phyloP scores from a whole-genome alignment of 2,113 vertebrate genomes.

The Peucedramus taeniatus region DNA sequence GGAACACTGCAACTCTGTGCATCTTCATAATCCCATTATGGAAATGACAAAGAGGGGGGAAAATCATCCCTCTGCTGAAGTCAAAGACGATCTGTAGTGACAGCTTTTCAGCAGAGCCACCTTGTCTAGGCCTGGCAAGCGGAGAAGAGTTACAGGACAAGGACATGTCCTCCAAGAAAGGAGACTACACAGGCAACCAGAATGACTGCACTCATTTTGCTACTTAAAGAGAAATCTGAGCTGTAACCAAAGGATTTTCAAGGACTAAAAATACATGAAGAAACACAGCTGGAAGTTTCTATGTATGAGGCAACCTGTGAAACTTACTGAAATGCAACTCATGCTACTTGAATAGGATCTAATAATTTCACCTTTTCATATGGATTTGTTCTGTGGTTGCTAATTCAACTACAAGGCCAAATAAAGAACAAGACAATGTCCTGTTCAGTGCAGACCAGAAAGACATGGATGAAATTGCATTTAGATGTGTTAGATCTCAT shows the following conservation, averaged over 20 bases:
- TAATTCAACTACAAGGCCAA: background rate
- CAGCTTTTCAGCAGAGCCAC: conserved; percentile 20
- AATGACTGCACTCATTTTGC: background rate
- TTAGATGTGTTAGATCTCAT: background rate
- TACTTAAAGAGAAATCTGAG: conserved; percentile 21
- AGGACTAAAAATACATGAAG: background rate
- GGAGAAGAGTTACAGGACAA: background rate
- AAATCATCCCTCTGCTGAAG: background rate
- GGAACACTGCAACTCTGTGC: background rate
- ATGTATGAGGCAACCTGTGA: background rate
- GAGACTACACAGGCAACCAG: background rate
- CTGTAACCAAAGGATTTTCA: background rate
- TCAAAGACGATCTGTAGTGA: background rate
- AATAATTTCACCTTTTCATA: background rate
- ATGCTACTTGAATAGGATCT: background rate
- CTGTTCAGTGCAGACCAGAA: background rate
- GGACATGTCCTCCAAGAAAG: background rate
- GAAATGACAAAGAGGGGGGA: background rate
- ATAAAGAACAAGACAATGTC: background rate
- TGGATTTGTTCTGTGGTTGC: background rate
- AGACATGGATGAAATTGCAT: background rate
- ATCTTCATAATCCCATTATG: background rate
- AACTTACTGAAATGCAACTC: background rate
- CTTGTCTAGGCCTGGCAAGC: background rate
- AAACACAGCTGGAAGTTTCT: background rate